Conservation (phyloP, 1,140 invertebrate genomes). For the Paramacrobiotus metropolitanus region DNA sequence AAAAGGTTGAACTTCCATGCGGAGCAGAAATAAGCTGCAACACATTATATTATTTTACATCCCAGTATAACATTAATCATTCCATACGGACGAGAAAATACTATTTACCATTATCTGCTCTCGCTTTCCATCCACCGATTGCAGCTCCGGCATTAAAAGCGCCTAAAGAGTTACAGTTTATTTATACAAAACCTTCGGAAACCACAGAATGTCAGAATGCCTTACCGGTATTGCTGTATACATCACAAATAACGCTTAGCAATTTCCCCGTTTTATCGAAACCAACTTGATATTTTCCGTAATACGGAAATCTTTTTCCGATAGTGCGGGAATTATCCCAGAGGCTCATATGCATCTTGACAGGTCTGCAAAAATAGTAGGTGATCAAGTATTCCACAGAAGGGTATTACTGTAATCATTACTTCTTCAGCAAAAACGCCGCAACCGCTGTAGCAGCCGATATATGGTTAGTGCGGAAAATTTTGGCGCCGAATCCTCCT, state of each 20-base stretch:
- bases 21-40: slow-evolving; percentile 6
- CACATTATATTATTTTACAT: slow-evolving; percentile 6
- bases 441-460: slow-evolving; percentile 19
- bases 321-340: slow-evolving; percentile 7
- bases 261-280: slow-evolving; percentile 13
- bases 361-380: neutral
- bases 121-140: neutral
- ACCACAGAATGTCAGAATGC: too few species aligned
- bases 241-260: slow-evolving; percentile 11
- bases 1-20: slow-evolving; percentile 7
- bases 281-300: slow-evolving; percentile 9
- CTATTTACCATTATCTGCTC: neutral
- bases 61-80: neutral
- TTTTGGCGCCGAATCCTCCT: slow-evolving; percentile 23
- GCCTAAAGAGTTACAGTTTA: too few species aligned
- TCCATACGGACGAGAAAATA: neutral
- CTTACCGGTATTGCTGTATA: neutral
- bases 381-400: neutral
- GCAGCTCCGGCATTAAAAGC: too few species aligned
- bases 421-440: slow-evolving; percentile 17
- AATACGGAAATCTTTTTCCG: slow-evolving; percentile 8
- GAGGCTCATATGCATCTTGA: slow-evolving; percentile 3
- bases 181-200: too few species aligned
- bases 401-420: neutral
- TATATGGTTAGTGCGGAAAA: slow-evolving; percentile 12